Percentiles rank a stretch among this genome's conserved stretches.
phyloP scores from a whole-genome alignment of 2,113 vertebrate genomes.

The Centropus bengalensis region DNA sequence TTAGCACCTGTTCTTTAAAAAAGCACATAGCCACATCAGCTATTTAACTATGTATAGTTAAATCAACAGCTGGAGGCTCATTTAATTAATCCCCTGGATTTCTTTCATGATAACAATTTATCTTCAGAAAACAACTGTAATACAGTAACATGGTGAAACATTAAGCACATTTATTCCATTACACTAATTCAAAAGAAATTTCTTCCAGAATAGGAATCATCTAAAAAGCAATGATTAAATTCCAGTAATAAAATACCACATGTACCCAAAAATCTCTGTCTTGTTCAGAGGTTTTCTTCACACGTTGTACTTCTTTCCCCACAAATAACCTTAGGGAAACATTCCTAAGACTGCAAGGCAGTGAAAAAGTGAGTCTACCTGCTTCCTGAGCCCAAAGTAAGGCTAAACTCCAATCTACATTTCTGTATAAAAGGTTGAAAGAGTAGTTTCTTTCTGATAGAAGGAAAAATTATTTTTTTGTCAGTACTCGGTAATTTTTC shows the following conservation, averaged over 20 bases:
- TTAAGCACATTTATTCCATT: background rate
- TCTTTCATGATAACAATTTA: conserved; percentile 26
- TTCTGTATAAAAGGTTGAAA: background rate
- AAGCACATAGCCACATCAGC: background rate
- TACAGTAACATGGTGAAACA: background rate
- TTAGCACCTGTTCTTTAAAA: conserved; percentile 53
- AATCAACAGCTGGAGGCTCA: conserved; percentile 51
- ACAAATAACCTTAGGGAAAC: background rate
- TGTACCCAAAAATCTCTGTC: background rate
- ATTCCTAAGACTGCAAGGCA: background rate
- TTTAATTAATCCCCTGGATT: conserved; percentile 45
- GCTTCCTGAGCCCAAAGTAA: background rate
- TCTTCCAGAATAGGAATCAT: background rate
- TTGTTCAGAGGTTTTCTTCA: background rate
- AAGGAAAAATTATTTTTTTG: background rate
- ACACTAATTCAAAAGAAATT: background rate
- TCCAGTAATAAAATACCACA: background rate
- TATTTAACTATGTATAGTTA: conserved; percentile 29
- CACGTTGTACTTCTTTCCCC: background rate
- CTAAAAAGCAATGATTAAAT: background rate
- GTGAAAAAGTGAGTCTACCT: background rate
- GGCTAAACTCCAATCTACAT: background rate
- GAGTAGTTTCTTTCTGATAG: background rate
- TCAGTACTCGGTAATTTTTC: background rate
- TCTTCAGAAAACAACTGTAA: conserved; percentile 65